These are phyloP conservation scores for Coracias cyanogaster DNA, from an alignment of 2,797 vertebrate genomes.

Conservation along the genomic window DNA sequence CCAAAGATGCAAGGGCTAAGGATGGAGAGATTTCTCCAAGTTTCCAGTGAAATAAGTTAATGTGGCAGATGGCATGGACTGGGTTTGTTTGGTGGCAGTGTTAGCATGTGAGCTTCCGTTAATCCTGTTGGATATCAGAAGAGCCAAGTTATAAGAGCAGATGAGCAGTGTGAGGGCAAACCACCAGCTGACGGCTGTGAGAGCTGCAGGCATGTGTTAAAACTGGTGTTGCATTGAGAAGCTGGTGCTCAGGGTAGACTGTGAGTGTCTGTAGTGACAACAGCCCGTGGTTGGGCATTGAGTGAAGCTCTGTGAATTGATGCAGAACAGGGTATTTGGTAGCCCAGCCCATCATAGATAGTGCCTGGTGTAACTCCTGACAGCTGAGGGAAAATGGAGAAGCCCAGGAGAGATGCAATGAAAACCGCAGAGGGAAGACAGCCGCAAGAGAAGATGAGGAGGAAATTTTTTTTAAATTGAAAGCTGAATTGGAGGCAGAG, in stretches of 20 bases:
- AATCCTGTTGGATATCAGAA: fast-evolving
- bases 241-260: fast-evolving
- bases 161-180: background rate
- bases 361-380: background rate
- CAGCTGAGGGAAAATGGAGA: background rate
- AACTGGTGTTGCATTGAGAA: background rate
- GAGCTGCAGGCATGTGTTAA: fast-evolving
- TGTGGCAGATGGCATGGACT: background rate
- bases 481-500: background rate
- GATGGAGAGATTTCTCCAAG: background rate
- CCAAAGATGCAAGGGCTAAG: background rate
- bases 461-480: no score
- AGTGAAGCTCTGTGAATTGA: background rate
- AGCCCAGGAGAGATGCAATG: background rate
- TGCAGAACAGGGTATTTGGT: background rate
- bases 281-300: fast-evolving
- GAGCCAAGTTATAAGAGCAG: background rate
- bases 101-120: background rate
- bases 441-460: background rate
- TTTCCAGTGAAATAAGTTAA: background rate
- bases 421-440: background rate
- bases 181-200: background rate
- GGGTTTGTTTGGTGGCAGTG: fast-evolving
- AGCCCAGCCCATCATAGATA: fast-evolving
- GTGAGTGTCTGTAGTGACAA: fast-evolving